These are phyloP conservation scores for Hipposideros armiger DNA, from an alignment of 2,113 vertebrate genomes.

Conservation along the genomic window DNA sequence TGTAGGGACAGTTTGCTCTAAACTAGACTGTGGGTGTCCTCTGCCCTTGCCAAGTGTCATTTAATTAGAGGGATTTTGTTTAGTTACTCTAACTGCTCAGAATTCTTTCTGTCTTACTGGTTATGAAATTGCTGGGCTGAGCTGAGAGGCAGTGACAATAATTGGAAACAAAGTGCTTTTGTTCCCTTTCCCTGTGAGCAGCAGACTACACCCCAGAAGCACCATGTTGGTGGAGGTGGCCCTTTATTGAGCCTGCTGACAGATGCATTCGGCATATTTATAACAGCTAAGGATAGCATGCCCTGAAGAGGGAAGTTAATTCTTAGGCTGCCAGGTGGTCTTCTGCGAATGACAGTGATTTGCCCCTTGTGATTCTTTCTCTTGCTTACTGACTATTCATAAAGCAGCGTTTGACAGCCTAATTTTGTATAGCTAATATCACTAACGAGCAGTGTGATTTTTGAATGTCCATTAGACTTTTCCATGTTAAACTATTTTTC, in stretches of 20 bases:
- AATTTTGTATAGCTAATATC: slow-evolving; percentile 87
- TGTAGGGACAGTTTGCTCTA: neutral
- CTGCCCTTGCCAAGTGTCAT: neutral
- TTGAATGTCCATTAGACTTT: slow-evolving; percentile 78
- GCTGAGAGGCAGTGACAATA: slow-evolving; percentile 80
- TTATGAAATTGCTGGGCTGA: slow-evolving; percentile 64
- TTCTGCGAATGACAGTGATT: slow-evolving; percentile 88
- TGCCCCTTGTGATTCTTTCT: slow-evolving; percentile 84
- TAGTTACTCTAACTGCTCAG: neutral
- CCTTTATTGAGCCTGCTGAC: slow-evolving; percentile 78
- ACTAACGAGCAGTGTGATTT: slow-evolving; percentile 81
- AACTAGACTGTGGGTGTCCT: neutral
- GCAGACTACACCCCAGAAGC: slow-evolving; percentile 81
- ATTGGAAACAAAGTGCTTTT: slow-evolving; percentile 73
- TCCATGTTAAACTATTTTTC: slow-evolving; percentile 62
- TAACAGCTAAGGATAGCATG: slow-evolving; percentile 86
- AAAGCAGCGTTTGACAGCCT: slow-evolving; percentile 86
- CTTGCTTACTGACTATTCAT: slow-evolving; percentile 83
- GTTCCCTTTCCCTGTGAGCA: slow-evolving; percentile 75
- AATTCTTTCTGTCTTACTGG: neutral
- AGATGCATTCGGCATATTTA: slow-evolving; percentile 87
- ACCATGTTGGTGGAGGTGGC: slow-evolving; percentile 70
- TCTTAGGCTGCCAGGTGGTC: slow-evolving; percentile 87
- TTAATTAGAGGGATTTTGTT: slow-evolving; percentile 51
- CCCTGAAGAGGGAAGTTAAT: slow-evolving; percentile 88